Conservation (phyloP, 1,140 invertebrate species). For the Hestina assimilis region DNA sequence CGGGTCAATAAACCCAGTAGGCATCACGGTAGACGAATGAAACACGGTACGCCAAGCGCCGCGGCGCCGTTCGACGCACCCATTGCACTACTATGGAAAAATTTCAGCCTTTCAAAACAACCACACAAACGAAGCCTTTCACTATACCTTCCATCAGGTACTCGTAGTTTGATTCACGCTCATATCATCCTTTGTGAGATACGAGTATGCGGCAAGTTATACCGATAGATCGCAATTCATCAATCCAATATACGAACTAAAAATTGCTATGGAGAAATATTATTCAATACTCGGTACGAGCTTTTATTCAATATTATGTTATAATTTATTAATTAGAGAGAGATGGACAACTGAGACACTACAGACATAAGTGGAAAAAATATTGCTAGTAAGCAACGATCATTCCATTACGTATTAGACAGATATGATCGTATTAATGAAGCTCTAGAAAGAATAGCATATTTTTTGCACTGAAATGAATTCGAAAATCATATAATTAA, state of each 20-base stretch:
- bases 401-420: conserved; percentile 9
- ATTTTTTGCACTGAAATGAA: conserved; percentile 20
- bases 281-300: too few species aligned
- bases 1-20: conserved; percentile 58
- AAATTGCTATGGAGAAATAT: too few species aligned
- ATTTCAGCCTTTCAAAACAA: conserved; percentile 24
- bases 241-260: too few species aligned
- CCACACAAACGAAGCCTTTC: conserved; percentile 19
- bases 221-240: neutral
- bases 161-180: conserved; percentile 1
- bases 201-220: neutral
- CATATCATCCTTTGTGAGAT: conserved; percentile 1
- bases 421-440: conserved; percentile 24
- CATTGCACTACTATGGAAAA: conserved; percentile 24
- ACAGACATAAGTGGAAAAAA: neutral
- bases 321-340: too few species aligned
- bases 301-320: too few species aligned
- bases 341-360: too few species aligned
- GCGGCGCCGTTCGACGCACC: conserved; percentile 22
- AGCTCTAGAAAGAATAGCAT: conserved; percentile 23
- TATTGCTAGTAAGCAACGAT: conserved; percentile 9
- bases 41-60: conserved; percentile 24
- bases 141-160: neutral
- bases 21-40: conserved; percentile 33
- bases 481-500: conserved; percentile 31